Percentiles rank a stretch among this genome's conserved stretches.
phyloP scores from a whole-genome alignment of 2,113 vertebrate genomes.

The Charina bottae region DNA sequence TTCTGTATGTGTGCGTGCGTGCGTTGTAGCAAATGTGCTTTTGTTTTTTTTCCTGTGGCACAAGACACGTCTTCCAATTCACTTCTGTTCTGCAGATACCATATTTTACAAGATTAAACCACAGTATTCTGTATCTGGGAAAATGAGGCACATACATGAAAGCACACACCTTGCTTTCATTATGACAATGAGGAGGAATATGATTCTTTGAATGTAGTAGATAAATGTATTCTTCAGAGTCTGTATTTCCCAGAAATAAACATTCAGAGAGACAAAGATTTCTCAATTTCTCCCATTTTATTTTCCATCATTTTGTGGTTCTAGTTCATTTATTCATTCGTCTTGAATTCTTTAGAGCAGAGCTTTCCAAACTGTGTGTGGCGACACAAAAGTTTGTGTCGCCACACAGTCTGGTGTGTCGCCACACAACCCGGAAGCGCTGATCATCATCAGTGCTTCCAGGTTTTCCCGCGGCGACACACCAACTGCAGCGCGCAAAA shows the following conservation, averaged over 20 bases:
- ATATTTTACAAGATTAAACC: not conserved
- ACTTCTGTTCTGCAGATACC: not conserved
- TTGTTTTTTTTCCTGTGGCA: not conserved
- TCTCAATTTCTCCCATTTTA: not conserved
- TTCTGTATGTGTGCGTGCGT: not conserved
- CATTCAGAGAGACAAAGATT: not conserved
- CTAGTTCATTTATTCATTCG: not conserved
- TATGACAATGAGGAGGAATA: not conserved
- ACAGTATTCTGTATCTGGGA: not conserved
- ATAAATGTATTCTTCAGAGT: not conserved
- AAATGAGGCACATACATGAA: not conserved
- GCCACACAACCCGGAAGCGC: no score
- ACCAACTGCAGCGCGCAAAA: no score
- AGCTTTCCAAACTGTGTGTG: no score
- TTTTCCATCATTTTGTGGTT: not conserved
- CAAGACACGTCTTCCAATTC: not conserved
- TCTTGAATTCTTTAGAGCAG: not conserved
- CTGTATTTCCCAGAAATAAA: not conserved
- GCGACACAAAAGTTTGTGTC: no score
- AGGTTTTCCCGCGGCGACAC: no score
- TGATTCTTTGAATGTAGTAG: not conserved
- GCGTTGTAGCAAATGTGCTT: not conserved
- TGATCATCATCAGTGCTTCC: no score
- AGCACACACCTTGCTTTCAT: not conserved
- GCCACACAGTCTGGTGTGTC: no score